Percentiles rank a stretch among this genome's conserved stretches.
Evolutionary conservation across 2,113 vertebrate genomes (phyloP).

Genomic region (Chaetodon auriga): DNA sequence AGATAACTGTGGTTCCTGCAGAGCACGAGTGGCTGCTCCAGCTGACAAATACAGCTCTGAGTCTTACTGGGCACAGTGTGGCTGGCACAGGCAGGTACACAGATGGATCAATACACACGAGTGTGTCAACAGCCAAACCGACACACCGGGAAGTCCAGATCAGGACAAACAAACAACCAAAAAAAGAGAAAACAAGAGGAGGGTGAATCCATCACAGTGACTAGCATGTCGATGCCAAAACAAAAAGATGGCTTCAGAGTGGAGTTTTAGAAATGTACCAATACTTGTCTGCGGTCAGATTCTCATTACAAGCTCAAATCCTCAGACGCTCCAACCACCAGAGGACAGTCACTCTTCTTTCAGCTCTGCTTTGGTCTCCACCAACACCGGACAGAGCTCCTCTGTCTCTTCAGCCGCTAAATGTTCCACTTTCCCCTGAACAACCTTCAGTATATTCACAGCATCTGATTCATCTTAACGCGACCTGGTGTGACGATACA

Average conservation of each 20-base stretch:
- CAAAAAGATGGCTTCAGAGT: too few relatives aligned
- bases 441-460: not conserved
- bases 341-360: not conserved
- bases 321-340: not conserved
- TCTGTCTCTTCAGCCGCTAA: not conserved
- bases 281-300: not conserved
- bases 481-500: not conserved
- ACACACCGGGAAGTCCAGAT: not conserved
- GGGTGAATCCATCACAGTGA: not conserved
- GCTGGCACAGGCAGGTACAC: not conserved
- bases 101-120: not conserved
- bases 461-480: not conserved
- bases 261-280: too few relatives aligned
- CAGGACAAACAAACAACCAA: not conserved
- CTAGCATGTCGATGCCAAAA: not conserved
- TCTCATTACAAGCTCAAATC: too few relatives aligned
- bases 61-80: not conserved
- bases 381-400: not conserved
- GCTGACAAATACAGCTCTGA: not conserved
- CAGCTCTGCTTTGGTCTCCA: not conserved
- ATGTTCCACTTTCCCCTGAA: not conserved
- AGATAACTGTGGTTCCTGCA: slow-evolving; percentile 21
- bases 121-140: not conserved
- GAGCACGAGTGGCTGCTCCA: slow-evolving; percentile 15
- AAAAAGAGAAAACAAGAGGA: not conserved